Evolutionary conservation across 1,140 invertebrate genomes (phyloP).

Genomic region (Sminthurides bifidus): DNA sequence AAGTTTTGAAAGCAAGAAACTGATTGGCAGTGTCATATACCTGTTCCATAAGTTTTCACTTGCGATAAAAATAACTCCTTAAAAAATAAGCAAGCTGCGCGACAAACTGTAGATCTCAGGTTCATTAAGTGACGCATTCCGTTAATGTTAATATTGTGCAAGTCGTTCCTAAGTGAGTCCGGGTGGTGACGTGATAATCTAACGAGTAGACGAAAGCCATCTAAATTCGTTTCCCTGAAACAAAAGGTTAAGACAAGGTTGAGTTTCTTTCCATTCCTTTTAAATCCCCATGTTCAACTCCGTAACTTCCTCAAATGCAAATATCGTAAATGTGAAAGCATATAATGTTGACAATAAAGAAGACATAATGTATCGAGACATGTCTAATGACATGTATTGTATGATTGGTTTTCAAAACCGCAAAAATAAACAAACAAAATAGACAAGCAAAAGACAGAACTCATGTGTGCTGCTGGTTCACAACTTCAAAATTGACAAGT

Average conservation of each 20-base stretch:
- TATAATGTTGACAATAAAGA: too few relatives aligned
- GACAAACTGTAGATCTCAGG: conserved; percentile 76
- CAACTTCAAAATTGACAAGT: too few relatives aligned
- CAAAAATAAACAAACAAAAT: too few relatives aligned
- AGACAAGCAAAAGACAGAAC: too few relatives aligned
- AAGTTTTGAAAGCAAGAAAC: background rate
- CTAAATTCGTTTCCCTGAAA: conserved; percentile 64
- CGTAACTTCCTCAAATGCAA: too few relatives aligned
- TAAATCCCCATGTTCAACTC: too few relatives aligned
- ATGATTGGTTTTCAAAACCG: too few relatives aligned
- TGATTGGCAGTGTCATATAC: conserved; percentile 40
- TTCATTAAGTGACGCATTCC: conserved; percentile 69
- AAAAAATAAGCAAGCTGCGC: conserved; percentile 66
- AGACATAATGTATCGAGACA: too few relatives aligned
- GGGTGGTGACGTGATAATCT: conserved; percentile 58
- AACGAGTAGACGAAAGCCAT: conserved; percentile 58
- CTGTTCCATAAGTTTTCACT: conserved; percentile 59
- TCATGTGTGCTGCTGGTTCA: too few relatives aligned
- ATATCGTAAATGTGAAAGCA: too few relatives aligned
- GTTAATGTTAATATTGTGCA: conserved; percentile 52
- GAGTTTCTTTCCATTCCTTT: background rate
- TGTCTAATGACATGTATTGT: too few relatives aligned
- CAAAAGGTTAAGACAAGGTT: background rate
- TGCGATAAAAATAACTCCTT: conserved; percentile 59
- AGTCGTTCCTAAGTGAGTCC: conserved; percentile 46